Evolutionary conservation across 2,888 invertebrate genomes (phyloP).

Genomic region (Cryptocheilus praepositus): DNA sequence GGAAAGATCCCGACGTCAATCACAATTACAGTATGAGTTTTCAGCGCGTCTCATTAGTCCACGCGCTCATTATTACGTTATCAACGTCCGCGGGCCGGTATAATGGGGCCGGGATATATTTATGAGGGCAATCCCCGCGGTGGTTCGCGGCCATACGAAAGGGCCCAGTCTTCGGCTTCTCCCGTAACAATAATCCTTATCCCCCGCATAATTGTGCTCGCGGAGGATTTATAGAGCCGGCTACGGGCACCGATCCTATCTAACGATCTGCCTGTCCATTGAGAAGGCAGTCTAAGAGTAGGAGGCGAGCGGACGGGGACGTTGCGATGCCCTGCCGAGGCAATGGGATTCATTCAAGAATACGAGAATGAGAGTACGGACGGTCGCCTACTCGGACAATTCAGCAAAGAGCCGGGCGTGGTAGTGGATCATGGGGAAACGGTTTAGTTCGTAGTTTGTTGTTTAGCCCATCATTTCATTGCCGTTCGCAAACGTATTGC

Average conservation of each 20-base stretch:
- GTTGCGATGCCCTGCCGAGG: slow-evolving; percentile 33
- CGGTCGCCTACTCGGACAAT: no score
- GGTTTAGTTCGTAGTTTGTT: no score
- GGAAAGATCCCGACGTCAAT: slow-evolving; percentile 50
- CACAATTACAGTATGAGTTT: slow-evolving; percentile 58
- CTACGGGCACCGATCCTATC: slow-evolving; percentile 63
- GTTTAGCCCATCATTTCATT: no score
- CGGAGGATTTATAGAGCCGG: slow-evolving; percentile 72
- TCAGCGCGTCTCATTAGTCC: slow-evolving; percentile 65
- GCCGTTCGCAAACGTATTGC: no score
- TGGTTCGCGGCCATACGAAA: slow-evolving; percentile 48
- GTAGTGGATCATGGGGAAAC: no score
- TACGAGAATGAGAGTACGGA: slow-evolving; percentile 16
- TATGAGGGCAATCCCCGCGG: slow-evolving; percentile 64
- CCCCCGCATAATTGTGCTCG: slow-evolving; percentile 72
- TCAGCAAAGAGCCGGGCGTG: no score
- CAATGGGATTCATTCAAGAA: slow-evolving; percentile 56
- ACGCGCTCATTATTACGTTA: slow-evolving; percentile 71
- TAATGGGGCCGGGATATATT: slow-evolving; percentile 64
- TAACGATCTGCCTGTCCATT: slow-evolving; percentile 69
- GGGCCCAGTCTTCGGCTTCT: slow-evolving; percentile 19
- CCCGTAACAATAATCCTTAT: slow-evolving; percentile 72
- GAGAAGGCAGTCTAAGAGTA: slow-evolving; percentile 61
- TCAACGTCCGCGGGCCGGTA: slow-evolving; percentile 63
- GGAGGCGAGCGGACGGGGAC: slow-evolving; percentile 29